Percentiles rank a stretch among this genome's conserved stretches.
These are phyloP conservation scores for Chrysolina americana DNA, from an alignment of 2,888 invertebrate species.

Conservation along the genomic window DNA sequence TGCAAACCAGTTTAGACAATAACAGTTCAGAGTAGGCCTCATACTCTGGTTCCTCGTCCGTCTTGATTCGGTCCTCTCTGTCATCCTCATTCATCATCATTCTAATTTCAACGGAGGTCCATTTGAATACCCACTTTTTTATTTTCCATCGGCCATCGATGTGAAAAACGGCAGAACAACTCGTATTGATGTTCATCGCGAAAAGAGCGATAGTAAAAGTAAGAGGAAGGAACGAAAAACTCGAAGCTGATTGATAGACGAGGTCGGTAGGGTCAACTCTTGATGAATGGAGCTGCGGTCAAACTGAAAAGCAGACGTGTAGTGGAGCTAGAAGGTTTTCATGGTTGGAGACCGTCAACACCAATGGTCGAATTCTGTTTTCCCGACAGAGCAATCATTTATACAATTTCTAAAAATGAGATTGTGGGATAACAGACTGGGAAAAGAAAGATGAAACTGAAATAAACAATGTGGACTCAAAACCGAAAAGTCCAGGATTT, in stretches of 20 bases:
- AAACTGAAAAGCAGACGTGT: slow-evolving; percentile 58
- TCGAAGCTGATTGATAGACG: slow-evolving; percentile 65
- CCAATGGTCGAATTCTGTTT: slow-evolving; percentile 30
- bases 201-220: slow-evolving; percentile 50
- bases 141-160: not conserved
- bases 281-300: slow-evolving; percentile 65
- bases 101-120: not conserved
- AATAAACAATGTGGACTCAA: too few species aligned
- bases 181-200: slow-evolving; percentile 44
- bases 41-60: not conserved
- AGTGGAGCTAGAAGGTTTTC: slow-evolving; percentile 47
- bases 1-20: too few species aligned
- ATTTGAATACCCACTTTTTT: slow-evolving; percentile 21
- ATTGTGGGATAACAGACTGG: too few species aligned
- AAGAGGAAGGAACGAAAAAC: slow-evolving; percentile 61
- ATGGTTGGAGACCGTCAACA: slow-evolving; percentile 21
- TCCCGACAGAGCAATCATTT: too few species aligned
- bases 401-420: too few species aligned
- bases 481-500: too few species aligned
- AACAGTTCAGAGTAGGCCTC: too few species aligned
- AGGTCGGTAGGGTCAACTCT: slow-evolving; percentile 62
- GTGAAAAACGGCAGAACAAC: slow-evolving; percentile 27
- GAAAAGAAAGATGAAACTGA: too few species aligned
- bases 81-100: not conserved
- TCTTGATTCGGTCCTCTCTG: not conserved